These are phyloP conservation scores for Heterochromis multidens DNA, from an alignment of 2,113 vertebrate genomes.

Conservation along the genomic window DNA sequence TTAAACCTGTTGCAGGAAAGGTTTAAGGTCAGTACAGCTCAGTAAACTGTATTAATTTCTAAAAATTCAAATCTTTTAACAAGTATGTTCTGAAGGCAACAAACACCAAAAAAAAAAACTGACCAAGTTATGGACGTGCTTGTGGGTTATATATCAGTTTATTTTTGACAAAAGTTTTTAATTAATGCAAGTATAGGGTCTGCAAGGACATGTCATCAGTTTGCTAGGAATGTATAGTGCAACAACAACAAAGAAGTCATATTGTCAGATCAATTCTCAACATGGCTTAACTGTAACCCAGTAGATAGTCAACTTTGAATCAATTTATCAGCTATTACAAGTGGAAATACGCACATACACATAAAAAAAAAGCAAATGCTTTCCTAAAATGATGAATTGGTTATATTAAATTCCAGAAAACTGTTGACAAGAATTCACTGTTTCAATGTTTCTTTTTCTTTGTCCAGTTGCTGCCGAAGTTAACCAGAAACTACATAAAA, in stretches of 20 bases:
- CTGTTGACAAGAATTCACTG: background rate
- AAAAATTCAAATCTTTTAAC: background rate
- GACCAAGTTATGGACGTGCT: background rate
- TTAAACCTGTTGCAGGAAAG: background rate
- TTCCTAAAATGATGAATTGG: background rate
- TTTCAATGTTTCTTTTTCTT: background rate
- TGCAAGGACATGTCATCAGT: too few relatives aligned
- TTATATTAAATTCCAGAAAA: background rate
- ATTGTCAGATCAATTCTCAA: too few relatives aligned
- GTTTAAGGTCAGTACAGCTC: background rate
- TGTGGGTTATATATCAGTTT: too few relatives aligned
- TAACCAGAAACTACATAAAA: conserved; percentile 85
- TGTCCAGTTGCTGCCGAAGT: conserved; percentile 79
- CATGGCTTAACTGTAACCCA: too few relatives aligned
- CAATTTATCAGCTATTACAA: background rate
- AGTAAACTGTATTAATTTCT: background rate
- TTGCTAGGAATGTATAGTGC: too few relatives aligned
- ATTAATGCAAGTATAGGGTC: too few relatives aligned
- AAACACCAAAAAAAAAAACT: background rate
- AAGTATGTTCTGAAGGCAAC: background rate
- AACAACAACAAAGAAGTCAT: too few relatives aligned
- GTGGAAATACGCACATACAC: background rate
- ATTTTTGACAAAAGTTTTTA: too few relatives aligned
- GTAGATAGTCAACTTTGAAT: background rate
- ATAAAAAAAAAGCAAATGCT: background rate